Percentiles rank a stretch among this genome's conserved stretches.
Evolutionary conservation across 2,888 invertebrate genomes (phyloP).

Genomic region (Drosophila silvestris): DNA sequence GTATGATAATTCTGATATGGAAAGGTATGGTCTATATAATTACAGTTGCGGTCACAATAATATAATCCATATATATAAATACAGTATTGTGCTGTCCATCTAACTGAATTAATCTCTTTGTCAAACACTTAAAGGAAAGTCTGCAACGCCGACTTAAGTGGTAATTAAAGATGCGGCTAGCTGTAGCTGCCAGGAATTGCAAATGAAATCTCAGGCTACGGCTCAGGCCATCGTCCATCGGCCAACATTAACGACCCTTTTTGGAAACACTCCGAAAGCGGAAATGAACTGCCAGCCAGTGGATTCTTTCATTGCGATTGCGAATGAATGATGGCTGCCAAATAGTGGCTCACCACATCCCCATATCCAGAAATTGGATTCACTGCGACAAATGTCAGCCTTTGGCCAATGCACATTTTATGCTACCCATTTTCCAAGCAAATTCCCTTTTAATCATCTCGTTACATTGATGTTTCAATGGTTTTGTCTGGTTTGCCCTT

Average conservation of each 20-base stretch:
- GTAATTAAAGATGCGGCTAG: constrained; percentile 40
- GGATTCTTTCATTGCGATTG: constrained; percentile 50
- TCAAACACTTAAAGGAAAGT: not conserved
- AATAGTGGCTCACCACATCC: constrained; percentile 10
- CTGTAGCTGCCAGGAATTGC: constrained; percentile 41
- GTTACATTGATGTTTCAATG: not conserved
- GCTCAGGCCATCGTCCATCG: constrained; percentile 2
- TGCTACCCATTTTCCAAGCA: not conserved
- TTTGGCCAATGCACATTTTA: not conserved
- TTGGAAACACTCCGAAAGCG: constrained; percentile 50
- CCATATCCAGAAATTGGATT: not conserved
- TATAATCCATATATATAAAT: too few relatives aligned
- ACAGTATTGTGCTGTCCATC: not conserved
- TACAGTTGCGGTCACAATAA: too few relatives aligned
- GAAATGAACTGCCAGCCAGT: constrained; percentile 65
- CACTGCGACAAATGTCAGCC: constrained; percentile 12
- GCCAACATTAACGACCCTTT: constrained; percentile 23
- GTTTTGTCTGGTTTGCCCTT: not conserved
- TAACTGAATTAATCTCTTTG: not conserved
- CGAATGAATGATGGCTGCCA: constrained; percentile 3
- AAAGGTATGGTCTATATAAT: not conserved
- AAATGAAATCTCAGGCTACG: constrained; percentile 40
- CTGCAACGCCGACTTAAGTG: constrained; percentile 28
- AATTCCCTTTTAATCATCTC: not conserved
- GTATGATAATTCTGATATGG: not conserved